These are phyloP conservation scores for Poecile montanus DNA, from an alignment of 2,797 vertebrate species.

Conservation along the genomic window DNA sequence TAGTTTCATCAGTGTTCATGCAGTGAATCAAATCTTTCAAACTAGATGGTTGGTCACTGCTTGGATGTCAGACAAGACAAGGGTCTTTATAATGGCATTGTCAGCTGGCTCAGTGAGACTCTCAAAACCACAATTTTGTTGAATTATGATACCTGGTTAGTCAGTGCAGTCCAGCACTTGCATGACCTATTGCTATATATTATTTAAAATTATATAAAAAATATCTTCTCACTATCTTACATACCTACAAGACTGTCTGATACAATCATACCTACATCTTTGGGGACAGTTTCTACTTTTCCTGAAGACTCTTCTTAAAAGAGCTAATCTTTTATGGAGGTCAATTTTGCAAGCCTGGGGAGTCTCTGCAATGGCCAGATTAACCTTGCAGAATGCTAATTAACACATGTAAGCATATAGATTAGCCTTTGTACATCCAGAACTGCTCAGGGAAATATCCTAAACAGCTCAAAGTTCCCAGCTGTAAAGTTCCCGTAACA, in stretches of 20 bases:
- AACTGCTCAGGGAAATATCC: neutral
- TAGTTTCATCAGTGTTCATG: neutral
- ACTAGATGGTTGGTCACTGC: neutral
- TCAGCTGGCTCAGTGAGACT: neutral
- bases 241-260: neutral
- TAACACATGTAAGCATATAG: neutral
- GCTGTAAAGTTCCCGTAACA: neutral
- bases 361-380: neutral
- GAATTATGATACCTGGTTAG: neutral
- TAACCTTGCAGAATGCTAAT: neutral
- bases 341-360: neutral
- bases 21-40: neutral
- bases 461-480: neutral
- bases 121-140: neutral
- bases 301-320: neutral
- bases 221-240: neutral
- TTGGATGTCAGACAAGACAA: neutral
- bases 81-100: neutral
- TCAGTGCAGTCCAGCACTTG: neutral
- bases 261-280: neutral
- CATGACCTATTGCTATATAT: neutral
- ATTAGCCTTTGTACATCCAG: neutral
- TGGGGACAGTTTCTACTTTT: neutral
- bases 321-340: neutral
- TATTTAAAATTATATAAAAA: neutral